Percentiles rank a stretch among this genome's conserved stretches.
phyloP scores from a whole-genome alignment of 2,113 vertebrate species.

The Anoplopoma fimbria region DNA sequence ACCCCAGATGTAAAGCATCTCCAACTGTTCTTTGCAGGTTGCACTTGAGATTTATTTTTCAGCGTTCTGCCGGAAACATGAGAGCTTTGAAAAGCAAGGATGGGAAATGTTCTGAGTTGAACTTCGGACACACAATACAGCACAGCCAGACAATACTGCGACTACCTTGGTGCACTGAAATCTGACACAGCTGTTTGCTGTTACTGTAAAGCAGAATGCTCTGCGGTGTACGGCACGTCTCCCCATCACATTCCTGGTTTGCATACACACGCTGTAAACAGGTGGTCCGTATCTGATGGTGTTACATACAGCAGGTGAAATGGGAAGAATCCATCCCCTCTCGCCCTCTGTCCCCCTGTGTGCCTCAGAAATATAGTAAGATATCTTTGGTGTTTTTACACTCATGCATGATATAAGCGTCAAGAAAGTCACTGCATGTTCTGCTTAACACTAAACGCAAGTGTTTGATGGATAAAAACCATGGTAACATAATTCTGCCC shows the following conservation, averaged over 20 bases:
- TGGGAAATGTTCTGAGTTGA: conserved; percentile 19
- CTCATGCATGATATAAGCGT: background rate
- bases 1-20: background rate
- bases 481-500: background rate
- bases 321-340: conserved; percentile 8
- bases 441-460: background rate
- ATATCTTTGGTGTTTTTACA: background rate
- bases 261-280: conserved; percentile 40
- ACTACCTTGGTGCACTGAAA: conserved; percentile 15
- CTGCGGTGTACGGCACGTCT: conserved; percentile 11
- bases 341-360: background rate
- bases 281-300: conserved; percentile 26
- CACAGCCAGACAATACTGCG: conserved; percentile 7
- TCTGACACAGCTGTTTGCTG: conserved; percentile 30
- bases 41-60: background rate
- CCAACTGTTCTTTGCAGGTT: background rate
- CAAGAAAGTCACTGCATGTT: background rate
- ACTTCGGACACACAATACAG: conserved; percentile 8
- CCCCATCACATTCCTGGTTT: conserved; percentile 31
- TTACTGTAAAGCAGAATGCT: conserved; percentile 32
- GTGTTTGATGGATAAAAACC: background rate
- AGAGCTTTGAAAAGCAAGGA: conserved; percentile 15
- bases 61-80: background rate
- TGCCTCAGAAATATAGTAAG: background rate
- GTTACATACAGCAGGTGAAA: conserved; percentile 11